A percentile compares a stretch with the other conserved stretches of the same genome.
phyloP scores from a whole-genome alignment of 53 echinoderm and acorn worm genomes.

The Henricia sp. region DNA sequence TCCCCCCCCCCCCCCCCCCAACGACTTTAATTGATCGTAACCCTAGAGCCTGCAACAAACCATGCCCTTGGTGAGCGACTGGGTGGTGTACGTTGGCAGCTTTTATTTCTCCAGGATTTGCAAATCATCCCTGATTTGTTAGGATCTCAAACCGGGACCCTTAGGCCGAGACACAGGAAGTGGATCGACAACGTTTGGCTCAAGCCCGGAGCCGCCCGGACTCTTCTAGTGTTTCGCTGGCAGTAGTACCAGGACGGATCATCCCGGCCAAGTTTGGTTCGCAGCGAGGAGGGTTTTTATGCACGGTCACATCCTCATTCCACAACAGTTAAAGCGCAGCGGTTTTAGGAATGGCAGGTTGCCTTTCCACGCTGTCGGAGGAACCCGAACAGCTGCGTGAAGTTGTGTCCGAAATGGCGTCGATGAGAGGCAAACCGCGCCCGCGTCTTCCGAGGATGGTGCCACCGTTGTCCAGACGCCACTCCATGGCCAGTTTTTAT shows the following conservation, averaged over 20 bases:
- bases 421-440: conserved; percentile 45
- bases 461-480: conserved; percentile 47
- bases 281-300: neutral
- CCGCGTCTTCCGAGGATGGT: conserved; percentile 52
- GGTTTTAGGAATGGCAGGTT: conserved; percentile 41
- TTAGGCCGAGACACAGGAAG: conserved; percentile 58
- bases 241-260: conserved; percentile 33
- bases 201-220: conserved; percentile 26
- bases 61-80: conserved; percentile 48
- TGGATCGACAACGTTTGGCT: conserved; percentile 51
- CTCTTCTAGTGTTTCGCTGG: conserved; percentile 52
- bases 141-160: conserved; percentile 38
- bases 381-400: conserved; percentile 52
- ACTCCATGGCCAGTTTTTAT: conserved; percentile 58
- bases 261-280: neutral
- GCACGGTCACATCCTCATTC: conserved; percentile 29
- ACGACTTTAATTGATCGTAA: conserved; percentile 56
- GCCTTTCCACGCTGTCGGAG: conserved; percentile 53
- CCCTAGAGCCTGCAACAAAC: conserved; percentile 35
- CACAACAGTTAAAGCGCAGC: conserved; percentile 10
- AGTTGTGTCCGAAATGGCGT: conserved; percentile 31
- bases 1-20: neutral
- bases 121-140: conserved; percentile 49
- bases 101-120: conserved; percentile 35
- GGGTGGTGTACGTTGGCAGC: conserved; percentile 32